These are phyloP conservation scores for Spodoptera picta DNA, from an alignment of 2,888 invertebrate genomes.

Conservation along the genomic window DNA sequence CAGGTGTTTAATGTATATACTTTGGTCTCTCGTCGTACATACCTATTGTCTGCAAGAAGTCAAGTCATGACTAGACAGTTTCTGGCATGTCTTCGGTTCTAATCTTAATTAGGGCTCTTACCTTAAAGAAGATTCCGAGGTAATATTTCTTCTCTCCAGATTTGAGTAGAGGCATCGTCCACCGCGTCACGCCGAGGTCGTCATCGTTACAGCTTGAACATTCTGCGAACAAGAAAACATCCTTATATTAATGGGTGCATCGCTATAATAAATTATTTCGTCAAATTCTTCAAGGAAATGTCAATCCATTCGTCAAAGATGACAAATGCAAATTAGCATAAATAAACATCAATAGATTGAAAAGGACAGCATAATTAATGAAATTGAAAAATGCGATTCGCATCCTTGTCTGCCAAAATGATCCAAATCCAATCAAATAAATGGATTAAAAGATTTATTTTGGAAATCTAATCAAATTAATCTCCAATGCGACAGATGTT, in stretches of 20 bases:
- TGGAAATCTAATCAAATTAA: constrained; percentile 30
- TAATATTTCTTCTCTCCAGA: constrained; percentile 97
- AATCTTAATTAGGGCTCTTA: constrained; percentile 74
- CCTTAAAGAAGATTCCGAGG: constrained; percentile 97
- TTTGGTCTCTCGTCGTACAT: too few species aligned
- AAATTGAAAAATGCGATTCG: constrained; percentile 4
- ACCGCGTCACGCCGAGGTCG: constrained; percentile 91
- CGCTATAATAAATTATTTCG: not conserved
- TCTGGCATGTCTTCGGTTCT: too few species aligned
- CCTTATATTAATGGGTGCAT: constrained; percentile 4
- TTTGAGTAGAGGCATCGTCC: constrained; percentile 97
- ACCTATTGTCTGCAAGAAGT: too few species aligned
- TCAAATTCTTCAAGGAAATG: not conserved
- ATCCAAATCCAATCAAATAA: constrained; percentile 25
- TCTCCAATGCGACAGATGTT: constrained; percentile 26
- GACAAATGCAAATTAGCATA: constrained; percentile 1
- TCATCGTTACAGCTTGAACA: constrained; percentile 94
- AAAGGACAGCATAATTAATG: constrained; percentile 6
- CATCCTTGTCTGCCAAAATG: constrained; percentile 16
- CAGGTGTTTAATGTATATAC: too few species aligned
- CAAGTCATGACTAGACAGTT: too few species aligned
- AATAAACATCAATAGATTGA: not conserved
- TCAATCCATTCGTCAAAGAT: constrained; percentile 2
- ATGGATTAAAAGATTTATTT: constrained; percentile 31
- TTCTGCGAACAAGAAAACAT: constrained; percentile 84